phyloP scores from a whole-genome alignment of 2,888 invertebrate species.

The Plagodis dolabraria region DNA sequence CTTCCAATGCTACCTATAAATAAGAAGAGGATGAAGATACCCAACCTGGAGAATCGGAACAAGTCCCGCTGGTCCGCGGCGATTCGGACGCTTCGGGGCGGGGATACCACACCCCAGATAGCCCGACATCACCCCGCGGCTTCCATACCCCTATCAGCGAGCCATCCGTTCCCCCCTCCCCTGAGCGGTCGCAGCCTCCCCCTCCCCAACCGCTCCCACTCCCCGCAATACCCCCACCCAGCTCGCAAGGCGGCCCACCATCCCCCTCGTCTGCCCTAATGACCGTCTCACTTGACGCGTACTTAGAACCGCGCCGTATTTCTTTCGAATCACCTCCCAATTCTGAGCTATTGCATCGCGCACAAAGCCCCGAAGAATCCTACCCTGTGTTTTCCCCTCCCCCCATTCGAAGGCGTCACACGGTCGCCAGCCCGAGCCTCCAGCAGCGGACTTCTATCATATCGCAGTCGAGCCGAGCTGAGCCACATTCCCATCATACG shows the following conservation, averaged over 20 bases:
- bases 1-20: constrained; percentile 41
- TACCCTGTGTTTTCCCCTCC: constrained; percentile 94
- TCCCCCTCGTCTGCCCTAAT: constrained; percentile 94
- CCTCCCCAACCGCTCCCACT: constrained; percentile 83
- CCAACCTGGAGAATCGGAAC: constrained; percentile 65
- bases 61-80: constrained; percentile 80
- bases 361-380: constrained; percentile 91
- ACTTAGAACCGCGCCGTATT: constrained; percentile 92
- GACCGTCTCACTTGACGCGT: constrained; percentile 94
- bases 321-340: constrained; percentile 92
- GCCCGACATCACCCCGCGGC: constrained; percentile 82
- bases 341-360: constrained; percentile 88
- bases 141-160: constrained; percentile 92
- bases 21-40: constrained; percentile 71
- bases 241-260: constrained; percentile 81
- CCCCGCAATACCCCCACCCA: constrained; percentile 60
- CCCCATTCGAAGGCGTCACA: constrained; percentile 89
- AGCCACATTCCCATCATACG: constrained; percentile 93
- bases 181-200: constrained; percentile 66
- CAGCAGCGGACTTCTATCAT: constrained; percentile 90
- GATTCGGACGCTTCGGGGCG: constrained; percentile 84
- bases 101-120: constrained; percentile 81
- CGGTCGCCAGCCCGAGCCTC: constrained; percentile 74
- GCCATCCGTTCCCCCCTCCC: constrained; percentile 76
- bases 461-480: constrained; percentile 90